A percentile compares a stretch with the other conserved stretches of the same genome.
These are phyloP conservation scores for Euphysa ruthae DNA, from an alignment of 30 jellyfish, hydroid and myxozoan species.

Conservation along the genomic window DNA sequence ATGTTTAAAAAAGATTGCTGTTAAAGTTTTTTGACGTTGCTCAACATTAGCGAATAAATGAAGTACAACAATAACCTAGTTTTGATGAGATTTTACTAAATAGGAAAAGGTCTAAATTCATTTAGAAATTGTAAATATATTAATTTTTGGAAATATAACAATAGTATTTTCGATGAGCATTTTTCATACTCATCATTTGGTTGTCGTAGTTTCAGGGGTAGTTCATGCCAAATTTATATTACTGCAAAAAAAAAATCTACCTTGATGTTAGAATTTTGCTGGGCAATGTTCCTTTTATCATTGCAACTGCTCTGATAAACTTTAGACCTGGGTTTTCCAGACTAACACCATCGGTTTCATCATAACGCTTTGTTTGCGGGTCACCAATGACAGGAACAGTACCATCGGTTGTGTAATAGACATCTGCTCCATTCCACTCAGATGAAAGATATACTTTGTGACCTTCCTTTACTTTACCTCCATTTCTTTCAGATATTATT, in stretches of 20 bases:
- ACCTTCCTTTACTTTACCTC: conserved; percentile 35
- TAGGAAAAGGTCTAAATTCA: no score
- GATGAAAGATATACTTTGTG: conserved; percentile 25
- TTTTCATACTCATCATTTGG: no score
- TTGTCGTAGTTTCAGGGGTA: no score
- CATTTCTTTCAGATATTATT: conserved; percentile 12
- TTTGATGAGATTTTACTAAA: no score
- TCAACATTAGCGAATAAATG: no score
- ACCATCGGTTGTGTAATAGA: conserved; percentile 36
- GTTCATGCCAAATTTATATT: no score
- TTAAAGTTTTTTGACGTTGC: no score
- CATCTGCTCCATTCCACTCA: conserved; percentile 14
- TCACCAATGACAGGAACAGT: conserved; percentile 26
- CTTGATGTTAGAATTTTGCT: conserved; percentile 31
- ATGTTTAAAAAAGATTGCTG: no score
- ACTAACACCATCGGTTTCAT: conserved; percentile 8
- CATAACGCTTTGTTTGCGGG: conserved; percentile 21
- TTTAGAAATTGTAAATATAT: no score
- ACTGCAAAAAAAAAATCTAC: background rate
- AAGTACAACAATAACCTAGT: no score
- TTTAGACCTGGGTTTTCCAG: conserved; percentile 22
- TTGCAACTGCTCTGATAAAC: conserved; percentile 31
- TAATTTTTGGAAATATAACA: no score
- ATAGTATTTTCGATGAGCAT: no score
- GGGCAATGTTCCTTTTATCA: conserved; percentile 31